These are phyloP conservation scores for Anolis sagrei DNA, from an alignment of 2,113 vertebrate species.

Conservation along the genomic window DNA sequence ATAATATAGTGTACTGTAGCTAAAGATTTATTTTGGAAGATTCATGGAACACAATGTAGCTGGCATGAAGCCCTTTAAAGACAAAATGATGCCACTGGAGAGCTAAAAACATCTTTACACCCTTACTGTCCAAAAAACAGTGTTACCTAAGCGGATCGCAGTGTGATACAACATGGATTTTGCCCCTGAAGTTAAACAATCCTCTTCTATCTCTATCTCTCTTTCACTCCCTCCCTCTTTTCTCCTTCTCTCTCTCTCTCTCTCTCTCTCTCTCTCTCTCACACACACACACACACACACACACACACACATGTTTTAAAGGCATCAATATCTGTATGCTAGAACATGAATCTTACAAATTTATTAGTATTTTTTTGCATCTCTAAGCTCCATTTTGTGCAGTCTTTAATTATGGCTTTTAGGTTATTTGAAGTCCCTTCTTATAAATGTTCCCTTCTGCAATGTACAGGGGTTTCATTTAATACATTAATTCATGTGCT, in stretches of 20 bases:
- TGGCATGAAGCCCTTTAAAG: not conserved
- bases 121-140: not conserved
- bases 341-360: not conserved
- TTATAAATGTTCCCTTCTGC: conserved; percentile 11
- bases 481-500: conserved; percentile 44
- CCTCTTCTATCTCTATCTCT: no score
- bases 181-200: not conserved
- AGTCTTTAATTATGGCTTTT: conserved; percentile 17
- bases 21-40: not conserved
- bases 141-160: not conserved
- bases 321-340: conserved; percentile 27
- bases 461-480: conserved; percentile 33
- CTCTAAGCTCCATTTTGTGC: conserved; percentile 21
- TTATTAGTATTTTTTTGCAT: conserved; percentile 22
- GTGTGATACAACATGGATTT: not conserved
- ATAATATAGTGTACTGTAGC: not conserved
- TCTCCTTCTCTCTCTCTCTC: no score
- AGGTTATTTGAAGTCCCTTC: conserved; percentile 48
- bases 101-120: not conserved
- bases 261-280: no score
- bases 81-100: not conserved
- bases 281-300: no score
- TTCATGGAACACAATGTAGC: not conserved
- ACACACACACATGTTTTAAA: conserved; percentile 23
- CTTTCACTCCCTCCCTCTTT: no score